Evolutionary conservation across 2,888 invertebrate species (phyloP).

Genomic region (Thysanoteuthis rhombus): DNA sequence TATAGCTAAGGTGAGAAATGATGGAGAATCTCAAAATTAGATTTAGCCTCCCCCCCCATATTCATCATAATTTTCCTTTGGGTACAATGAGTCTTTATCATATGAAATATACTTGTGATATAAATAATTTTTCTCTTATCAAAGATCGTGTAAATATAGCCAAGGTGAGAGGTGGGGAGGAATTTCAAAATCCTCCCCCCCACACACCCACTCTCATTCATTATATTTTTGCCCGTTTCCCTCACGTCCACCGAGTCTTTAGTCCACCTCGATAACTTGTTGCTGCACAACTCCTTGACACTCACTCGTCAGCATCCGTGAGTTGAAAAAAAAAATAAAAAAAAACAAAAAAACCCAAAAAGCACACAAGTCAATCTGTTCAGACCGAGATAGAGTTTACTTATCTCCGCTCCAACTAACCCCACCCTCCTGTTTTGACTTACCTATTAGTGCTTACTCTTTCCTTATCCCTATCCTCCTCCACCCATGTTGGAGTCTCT

Average conservation of each 20-base stretch:
- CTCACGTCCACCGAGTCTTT: neutral
- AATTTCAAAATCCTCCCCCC: neutral
- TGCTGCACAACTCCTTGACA: neutral
- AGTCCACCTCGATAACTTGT: neutral
- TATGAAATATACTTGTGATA: too few species aligned
- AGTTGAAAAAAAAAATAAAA: too few species aligned
- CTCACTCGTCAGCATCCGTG: neutral
- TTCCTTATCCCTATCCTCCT: neutral
- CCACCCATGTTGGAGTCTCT: neutral
- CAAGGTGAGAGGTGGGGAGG: neutral
- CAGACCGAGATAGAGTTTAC: neutral
- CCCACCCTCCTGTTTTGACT: neutral
- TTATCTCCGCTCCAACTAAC: neutral
- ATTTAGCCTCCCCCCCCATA: too few species aligned
- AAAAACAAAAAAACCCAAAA: too few species aligned
- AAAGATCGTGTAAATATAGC: neutral
- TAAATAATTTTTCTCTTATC: too few species aligned
- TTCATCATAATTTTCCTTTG: too few species aligned
- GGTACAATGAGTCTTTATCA: too few species aligned
- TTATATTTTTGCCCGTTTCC: neutral
- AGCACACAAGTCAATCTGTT: neutral
- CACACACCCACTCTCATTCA: neutral
- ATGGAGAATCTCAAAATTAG: too few species aligned
- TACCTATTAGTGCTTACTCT: neutral
- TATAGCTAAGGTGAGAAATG: too few species aligned